These are phyloP conservation scores for Indri indri DNA, from an alignment of 2,113 vertebrate species.

Conservation along the genomic window DNA sequence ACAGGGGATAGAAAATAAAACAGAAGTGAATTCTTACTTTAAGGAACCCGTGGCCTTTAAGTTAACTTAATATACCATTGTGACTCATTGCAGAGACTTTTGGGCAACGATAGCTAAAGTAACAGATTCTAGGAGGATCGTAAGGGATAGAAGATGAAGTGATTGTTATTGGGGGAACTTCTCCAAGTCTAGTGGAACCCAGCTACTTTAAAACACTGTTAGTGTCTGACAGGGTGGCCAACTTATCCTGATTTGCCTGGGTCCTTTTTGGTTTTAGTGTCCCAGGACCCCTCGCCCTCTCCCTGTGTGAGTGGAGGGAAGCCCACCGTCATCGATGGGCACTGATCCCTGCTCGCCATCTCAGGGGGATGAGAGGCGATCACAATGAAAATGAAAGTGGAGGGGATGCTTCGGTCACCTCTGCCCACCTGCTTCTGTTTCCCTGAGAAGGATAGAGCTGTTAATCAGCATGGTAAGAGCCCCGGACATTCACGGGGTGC, in stretches of 20 bases:
- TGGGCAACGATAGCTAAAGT: neutral
- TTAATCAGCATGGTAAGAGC: neutral
- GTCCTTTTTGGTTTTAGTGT: neutral
- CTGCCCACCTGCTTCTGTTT: neutral
- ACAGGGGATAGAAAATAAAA: neutral
- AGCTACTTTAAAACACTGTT: neutral
- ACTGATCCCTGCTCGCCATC: neutral
- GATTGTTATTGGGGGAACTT: neutral
- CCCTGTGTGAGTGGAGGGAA: neutral
- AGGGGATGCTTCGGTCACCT: neutral
- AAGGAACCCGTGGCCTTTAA: neutral
- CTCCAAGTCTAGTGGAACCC: neutral
- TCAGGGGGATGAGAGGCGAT: neutral
- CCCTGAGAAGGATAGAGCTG: neutral
- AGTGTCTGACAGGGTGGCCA: neutral
- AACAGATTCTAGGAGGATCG: neutral
- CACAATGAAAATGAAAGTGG: neutral
- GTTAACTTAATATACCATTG: neutral
- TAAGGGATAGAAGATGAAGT: neutral
- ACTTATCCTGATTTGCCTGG: neutral
- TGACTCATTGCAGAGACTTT: neutral
- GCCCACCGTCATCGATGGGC: no score
- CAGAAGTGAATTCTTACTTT: neutral
- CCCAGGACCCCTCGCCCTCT: neutral
- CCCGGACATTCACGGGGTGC: no score